Conservation (phyloP, 2,888 invertebrate species). For the Osmoderma eremita region DNA sequence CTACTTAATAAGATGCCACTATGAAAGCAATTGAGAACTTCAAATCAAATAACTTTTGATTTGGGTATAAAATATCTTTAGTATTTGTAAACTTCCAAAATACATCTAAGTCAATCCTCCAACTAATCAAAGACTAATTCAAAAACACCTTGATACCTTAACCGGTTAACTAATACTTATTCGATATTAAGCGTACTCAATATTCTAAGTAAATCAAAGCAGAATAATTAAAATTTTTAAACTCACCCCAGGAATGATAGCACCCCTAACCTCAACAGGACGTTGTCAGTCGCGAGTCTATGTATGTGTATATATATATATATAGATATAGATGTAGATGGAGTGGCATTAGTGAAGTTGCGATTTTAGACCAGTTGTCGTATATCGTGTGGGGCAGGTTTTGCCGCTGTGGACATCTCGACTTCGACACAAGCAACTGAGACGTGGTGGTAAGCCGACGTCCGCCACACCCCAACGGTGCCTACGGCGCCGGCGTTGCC, state of each 20-base stretch:
- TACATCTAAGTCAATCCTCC: too few relatives aligned
- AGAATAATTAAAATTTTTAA: slow-evolving; percentile 4
- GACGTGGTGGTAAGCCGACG: slow-evolving; percentile 58
- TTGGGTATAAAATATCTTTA: too few relatives aligned
- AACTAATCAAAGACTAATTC: too few relatives aligned
- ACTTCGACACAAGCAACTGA: slow-evolving; percentile 61
- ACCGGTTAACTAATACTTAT: too few relatives aligned
- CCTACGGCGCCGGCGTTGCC: slow-evolving; percentile 60
- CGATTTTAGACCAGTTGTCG: slow-evolving; percentile 32
- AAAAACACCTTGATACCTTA: too few relatives aligned
- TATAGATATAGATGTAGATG: neutral
- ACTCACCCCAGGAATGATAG: slow-evolving; percentile 24
- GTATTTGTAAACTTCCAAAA: too few relatives aligned
- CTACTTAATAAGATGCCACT: too few relatives aligned
- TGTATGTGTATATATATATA: slow-evolving; percentile 11
- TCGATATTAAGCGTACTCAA: too few relatives aligned
- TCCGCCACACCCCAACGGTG: slow-evolving; percentile 62
- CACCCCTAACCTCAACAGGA: slow-evolving; percentile 28
- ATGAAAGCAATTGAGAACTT: too few relatives aligned
- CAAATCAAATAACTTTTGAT: too few relatives aligned
- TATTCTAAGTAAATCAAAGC: neutral
- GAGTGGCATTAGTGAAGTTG: slow-evolving; percentile 23
- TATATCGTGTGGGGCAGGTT: slow-evolving; percentile 32
- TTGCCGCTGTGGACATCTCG: slow-evolving; percentile 53
- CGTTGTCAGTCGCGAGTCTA: neutral